phyloP scores from a whole-genome alignment of 2,797 vertebrate species.

The Sebastes vulpes region DNA sequence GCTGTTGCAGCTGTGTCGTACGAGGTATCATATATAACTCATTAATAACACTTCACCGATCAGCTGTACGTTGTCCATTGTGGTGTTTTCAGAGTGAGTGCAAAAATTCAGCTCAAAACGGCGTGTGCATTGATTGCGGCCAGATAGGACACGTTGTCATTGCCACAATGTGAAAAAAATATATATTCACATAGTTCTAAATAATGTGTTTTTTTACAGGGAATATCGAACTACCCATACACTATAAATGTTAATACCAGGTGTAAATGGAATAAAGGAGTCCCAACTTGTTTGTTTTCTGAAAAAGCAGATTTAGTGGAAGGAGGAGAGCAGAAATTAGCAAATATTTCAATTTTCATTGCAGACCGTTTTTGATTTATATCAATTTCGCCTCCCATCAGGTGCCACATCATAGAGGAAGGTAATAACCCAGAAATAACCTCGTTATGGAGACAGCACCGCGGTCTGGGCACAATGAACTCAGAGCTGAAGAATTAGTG shows the following conservation, averaged over 20 bases:
- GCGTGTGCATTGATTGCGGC: no score
- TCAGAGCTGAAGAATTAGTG: slow-evolving; percentile 98
- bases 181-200: no score
- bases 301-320: slow-evolving; percentile 58
- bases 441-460: slow-evolving; percentile 98
- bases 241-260: not conserved
- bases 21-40: no score
- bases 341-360: slow-evolving; percentile 87
- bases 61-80: no score
- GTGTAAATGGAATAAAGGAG: slow-evolving; percentile 1
- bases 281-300: slow-evolving; percentile 35
- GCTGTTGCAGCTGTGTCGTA: no score
- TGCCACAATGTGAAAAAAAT: no score
- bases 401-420: slow-evolving; percentile 94
- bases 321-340: slow-evolving; percentile 61
- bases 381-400: slow-evolving; percentile 96
- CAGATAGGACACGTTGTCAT: no score
- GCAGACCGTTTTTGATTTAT: slow-evolving; percentile 95
- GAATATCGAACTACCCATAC: not conserved
- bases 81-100: no score
- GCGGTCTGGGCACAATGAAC: slow-evolving; percentile 98
- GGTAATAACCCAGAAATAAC: slow-evolving; percentile 99
- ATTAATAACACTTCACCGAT: no score
- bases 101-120: no score
- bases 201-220: no score